phyloP scores from a whole-genome alignment of 2,797 vertebrate species.

The Anguilla anguilla region DNA sequence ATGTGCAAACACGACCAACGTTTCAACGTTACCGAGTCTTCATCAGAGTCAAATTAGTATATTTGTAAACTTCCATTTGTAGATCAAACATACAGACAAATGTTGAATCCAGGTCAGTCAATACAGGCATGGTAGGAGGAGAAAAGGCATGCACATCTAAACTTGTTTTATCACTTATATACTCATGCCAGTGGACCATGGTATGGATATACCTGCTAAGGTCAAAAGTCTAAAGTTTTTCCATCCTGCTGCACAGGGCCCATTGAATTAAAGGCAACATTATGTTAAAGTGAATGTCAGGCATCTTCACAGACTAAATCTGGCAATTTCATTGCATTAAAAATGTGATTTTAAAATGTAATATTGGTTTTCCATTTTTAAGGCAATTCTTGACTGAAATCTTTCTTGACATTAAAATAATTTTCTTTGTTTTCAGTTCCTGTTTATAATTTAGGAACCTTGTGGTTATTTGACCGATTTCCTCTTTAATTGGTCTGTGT shows the following conservation, averaged over 20 bases:
- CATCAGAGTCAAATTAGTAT: too few species aligned
- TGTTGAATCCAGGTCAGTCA: not conserved
- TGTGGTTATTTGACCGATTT: not conserved
- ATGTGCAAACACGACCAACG: too few species aligned
- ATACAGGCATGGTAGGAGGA: constrained; percentile 32
- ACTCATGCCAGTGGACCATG: too few species aligned
- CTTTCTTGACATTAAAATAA: constrained; percentile 42
- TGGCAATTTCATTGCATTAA: constrained; percentile 39
- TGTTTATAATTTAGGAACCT: not conserved
- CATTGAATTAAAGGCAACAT: constrained; percentile 40
- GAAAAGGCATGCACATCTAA: too few species aligned
- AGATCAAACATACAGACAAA: not conserved
- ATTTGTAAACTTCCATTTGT: not conserved
- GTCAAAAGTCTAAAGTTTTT: too few species aligned
- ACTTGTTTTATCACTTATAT: too few species aligned
- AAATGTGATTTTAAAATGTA: constrained; percentile 43
- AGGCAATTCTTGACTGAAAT: constrained; percentile 48
- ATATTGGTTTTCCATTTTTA: not conserved
- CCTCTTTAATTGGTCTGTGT: not conserved
- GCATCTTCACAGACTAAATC: constrained; percentile 29
- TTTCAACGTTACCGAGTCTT: too few species aligned
- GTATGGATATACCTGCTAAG: too few species aligned
- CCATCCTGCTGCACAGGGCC: too few species aligned
- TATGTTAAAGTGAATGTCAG: constrained; percentile 47
- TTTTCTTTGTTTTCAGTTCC: constrained; percentile 1